Percentiles rank a stretch among this genome's conserved stretches.
Evolutionary conservation across 2,113 vertebrate species (phyloP).

Genomic region (Sceloporus undulatus): DNA sequence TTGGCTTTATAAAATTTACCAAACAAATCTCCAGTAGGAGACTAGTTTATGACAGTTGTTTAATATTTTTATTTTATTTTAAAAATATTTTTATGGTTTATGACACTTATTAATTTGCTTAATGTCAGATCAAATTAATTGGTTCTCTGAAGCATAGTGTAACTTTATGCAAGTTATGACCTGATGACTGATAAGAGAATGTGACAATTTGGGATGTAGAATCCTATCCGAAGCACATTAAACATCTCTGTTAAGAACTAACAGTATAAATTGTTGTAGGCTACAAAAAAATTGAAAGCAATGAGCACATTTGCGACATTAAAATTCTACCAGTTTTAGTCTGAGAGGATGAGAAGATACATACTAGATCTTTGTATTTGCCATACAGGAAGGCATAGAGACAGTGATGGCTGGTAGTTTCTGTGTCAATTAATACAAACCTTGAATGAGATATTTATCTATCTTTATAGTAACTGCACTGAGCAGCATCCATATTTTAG

Average conservation of each 20-base stretch:
- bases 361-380: not conserved
- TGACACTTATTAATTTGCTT: not conserved
- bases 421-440: too few species aligned
- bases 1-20: too few species aligned
- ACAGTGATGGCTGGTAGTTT: too few species aligned
- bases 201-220: not conserved
- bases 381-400: not conserved
- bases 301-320: not conserved
- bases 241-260: not conserved
- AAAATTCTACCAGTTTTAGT: not conserved
- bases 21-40: conserved; percentile 24
- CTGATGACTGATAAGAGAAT: not conserved
- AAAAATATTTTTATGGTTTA: too few species aligned
- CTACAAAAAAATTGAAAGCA: not conserved
- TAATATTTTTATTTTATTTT: too few species aligned
- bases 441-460: too few species aligned
- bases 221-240: conserved; percentile 25
- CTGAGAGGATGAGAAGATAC: not conserved
- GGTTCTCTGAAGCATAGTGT: not conserved
- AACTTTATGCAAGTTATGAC: rapidly evolving
- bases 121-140: rapidly evolving
- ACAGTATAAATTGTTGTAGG: conserved; percentile 4
- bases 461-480: not conserved
- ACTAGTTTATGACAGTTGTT: not conserved
- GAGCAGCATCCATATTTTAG: not conserved